phyloP scores from a whole-genome alignment of 2,888 invertebrate genomes.

The Rhagium mordax region DNA sequence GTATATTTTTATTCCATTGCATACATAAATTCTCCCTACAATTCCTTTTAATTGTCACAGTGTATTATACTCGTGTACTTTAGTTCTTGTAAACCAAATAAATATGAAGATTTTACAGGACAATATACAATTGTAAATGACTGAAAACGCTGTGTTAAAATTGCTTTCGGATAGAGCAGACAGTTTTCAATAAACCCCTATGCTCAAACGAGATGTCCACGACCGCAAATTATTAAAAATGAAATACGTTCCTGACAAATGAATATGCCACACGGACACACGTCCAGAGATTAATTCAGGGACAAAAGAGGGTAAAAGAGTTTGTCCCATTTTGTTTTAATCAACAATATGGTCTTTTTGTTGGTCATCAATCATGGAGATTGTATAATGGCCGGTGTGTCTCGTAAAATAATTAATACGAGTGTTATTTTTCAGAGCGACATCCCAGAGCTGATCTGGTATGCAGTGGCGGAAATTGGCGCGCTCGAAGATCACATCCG shows the following conservation, averaged over 20 bases:
- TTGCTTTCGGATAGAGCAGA: not conserved
- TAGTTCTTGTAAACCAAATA: not conserved
- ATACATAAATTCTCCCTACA: no score
- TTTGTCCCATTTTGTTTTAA: slow-evolving; percentile 39
- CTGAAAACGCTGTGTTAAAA: not conserved
- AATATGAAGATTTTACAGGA: not conserved
- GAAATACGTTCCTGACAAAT: slow-evolving; percentile 18
- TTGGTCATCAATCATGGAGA: slow-evolving; percentile 43
- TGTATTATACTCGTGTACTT: not conserved
- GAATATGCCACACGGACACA: slow-evolving; percentile 9
- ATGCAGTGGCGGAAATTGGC: slow-evolving; percentile 91
- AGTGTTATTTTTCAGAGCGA: slow-evolving; percentile 53
- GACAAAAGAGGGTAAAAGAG: slow-evolving; percentile 33
- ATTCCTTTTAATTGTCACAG: not conserved
- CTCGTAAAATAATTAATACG: slow-evolving; percentile 41
- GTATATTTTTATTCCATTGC: no score
- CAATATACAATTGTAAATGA: not conserved
- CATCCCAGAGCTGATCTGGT: slow-evolving; percentile 77
- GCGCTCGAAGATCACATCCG: slow-evolving; percentile 75
- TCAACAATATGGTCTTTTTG: slow-evolving; percentile 33
- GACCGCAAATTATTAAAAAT: slow-evolving; percentile 25
- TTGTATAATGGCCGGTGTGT: slow-evolving; percentile 23
- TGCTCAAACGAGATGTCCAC: not conserved
- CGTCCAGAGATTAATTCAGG: slow-evolving; percentile 25
- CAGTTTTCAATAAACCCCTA: not conserved